These are phyloP conservation scores for Anguilla anguilla DNA, from an alignment of 2,797 vertebrate genomes.

Conservation along the genomic window DNA sequence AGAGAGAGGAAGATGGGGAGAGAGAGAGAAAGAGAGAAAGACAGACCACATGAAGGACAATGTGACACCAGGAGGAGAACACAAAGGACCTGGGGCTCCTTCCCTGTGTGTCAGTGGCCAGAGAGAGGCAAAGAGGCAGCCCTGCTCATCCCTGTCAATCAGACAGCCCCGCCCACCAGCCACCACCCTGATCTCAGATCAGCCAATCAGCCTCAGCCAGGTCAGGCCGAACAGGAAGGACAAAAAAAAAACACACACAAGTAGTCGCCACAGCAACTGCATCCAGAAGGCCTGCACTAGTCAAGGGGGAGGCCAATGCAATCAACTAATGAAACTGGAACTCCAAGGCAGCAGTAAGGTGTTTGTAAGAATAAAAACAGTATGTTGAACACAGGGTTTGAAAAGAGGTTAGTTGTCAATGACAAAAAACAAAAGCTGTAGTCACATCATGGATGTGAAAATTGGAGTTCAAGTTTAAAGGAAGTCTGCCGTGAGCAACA, in stretches of 20 bases:
- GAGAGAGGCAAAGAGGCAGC: slow-evolving; percentile 62
- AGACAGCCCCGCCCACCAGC: slow-evolving; percentile 22
- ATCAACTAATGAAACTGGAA: not conserved
- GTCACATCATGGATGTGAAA: slow-evolving; percentile 3
- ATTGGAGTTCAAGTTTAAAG: not conserved
- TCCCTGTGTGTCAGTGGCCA: slow-evolving; percentile 41
- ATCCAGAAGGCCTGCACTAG: not conserved
- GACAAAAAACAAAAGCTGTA: not conserved
- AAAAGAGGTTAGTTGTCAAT: not conserved
- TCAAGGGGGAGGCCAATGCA: not conserved
- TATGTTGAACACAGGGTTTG: not conserved
- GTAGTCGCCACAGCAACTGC: not conserved
- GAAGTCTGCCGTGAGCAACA: not conserved
- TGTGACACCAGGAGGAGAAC: slow-evolving; percentile 53
- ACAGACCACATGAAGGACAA: slow-evolving; percentile 72
- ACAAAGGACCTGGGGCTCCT: slow-evolving; percentile 26
- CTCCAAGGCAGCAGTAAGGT: not conserved
- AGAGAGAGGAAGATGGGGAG: not conserved
- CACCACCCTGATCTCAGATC: slow-evolving; percentile 28
- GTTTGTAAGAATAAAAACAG: not conserved
- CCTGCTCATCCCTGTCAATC: slow-evolving; percentile 62
- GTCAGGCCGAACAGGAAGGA: slow-evolving; percentile 5
- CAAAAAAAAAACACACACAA: not conserved
- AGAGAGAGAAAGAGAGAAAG: slow-evolving; percentile 42
- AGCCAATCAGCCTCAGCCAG: not conserved